phyloP scores from a whole-genome alignment of 2,797 vertebrate species.

The Apogon talboti region DNA sequence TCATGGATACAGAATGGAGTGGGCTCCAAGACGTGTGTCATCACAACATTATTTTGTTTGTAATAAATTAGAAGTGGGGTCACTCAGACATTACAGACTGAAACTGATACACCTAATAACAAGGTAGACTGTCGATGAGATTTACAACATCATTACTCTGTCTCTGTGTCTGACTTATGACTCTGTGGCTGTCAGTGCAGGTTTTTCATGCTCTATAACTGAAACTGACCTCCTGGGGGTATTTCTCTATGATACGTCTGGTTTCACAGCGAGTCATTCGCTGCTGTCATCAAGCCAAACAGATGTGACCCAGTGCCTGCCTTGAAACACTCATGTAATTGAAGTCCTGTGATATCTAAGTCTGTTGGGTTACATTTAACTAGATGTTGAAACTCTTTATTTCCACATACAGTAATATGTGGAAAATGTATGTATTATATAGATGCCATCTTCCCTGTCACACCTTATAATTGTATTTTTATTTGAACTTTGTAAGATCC shows the following conservation, averaged over 20 bases:
- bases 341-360: conserved; percentile 37
- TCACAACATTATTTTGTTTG: conserved; percentile 15
- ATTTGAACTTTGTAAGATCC: too few relatives aligned
- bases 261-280: conserved; percentile 66
- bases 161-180: conserved; percentile 60
- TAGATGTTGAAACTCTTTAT: background rate
- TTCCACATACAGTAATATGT: background rate
- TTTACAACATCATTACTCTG: conserved; percentile 57
- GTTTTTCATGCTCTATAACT: conserved; percentile 54
- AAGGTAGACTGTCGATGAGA: conserved; percentile 50
- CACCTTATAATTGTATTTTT: too few relatives aligned
- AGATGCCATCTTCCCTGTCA: too few relatives aligned
- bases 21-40: conserved; percentile 2
- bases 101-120: conserved; percentile 61
- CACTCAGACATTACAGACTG: conserved; percentile 38
- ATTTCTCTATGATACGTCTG: conserved; percentile 64
- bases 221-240: conserved; percentile 57
- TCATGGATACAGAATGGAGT: conserved; percentile 1
- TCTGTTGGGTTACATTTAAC: conserved; percentile 5
- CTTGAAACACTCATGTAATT: conserved; percentile 42
- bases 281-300: conserved; percentile 61
- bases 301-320: conserved; percentile 62
- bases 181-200: conserved; percentile 50
- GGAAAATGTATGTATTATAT: background rate
- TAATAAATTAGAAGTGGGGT: conserved; percentile 32